Base-by-base conservation (phyloP, 2,888 invertebrate genomes). In the Chrysodeixis includens region DNA sequence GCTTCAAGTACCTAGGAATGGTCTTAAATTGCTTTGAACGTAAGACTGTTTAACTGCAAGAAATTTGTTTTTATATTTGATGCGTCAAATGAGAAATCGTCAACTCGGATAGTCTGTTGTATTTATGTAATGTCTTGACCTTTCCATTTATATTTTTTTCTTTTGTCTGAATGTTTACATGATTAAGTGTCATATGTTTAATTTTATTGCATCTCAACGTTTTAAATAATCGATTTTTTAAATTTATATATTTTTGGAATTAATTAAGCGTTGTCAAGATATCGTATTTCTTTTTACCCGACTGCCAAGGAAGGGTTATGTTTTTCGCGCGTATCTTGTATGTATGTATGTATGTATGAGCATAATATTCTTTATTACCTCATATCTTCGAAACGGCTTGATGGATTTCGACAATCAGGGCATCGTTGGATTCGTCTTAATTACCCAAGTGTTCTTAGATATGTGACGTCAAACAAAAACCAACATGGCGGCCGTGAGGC, bases 61-160 rank as follows among this genome's bases (percentile, higher is more conserved):
- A 46, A 57, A 59, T 52, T 35, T 16, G 22, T 52, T 52, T 20
- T 35, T 20, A 4, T 35, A 60, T 30, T 57, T 66, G 61, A 72
- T 69, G 49, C 30, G 40, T 16, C 6, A 53, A 49, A 16, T 73
- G 71, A 66, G 62, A 51, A 55, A 74, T 75, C 20, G 54, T 26
- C 57, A 18, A 55, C 18, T 71, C 66, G 26, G 71, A 58, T 12
- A 62, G 46, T 49, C 5, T 40, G 14, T 40, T n/a, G 40, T 66
- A 74, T 32, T 73, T 59, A 60, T 55, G 59, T 59, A 55, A 57
- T 54, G 51, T 40, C 66, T 49, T 65, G 71, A 71, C 53, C 71
- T 75, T 66, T 62, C 32, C 30, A 46, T 66, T 58, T 60, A 57
- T 62, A 59, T 62, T 54, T 54, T 66, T 71, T 62, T 71, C 66